These are phyloP conservation scores for Bolborhynchus lineola DNA, from an alignment of 2,113 vertebrate species.

Conservation along the genomic window DNA sequence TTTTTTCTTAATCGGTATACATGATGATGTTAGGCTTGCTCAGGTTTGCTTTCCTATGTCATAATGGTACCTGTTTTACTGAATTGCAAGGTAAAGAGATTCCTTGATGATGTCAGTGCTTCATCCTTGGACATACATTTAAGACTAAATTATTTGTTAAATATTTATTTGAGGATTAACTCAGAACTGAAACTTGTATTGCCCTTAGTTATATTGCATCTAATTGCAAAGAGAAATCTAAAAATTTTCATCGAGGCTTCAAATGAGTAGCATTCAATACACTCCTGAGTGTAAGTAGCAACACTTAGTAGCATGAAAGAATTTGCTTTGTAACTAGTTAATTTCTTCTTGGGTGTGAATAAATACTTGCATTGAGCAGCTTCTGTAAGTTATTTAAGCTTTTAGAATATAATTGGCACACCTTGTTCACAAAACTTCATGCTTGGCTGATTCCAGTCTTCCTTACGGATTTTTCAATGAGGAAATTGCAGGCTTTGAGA, in stretches of 20 bases:
- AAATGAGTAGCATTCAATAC: not conserved
- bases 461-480: not conserved
- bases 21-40: not conserved
- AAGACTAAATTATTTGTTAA: not conserved
- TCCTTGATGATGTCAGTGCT: not conserved
- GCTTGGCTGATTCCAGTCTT: not conserved
- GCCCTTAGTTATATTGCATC: not conserved
- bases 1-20: not conserved
- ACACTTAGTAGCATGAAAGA: not conserved
- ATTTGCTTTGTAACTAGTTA: not conserved
- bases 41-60: not conserved
- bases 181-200: not conserved
- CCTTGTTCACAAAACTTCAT: not conserved
- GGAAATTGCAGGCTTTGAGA: not conserved
- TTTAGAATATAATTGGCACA: not conserved
- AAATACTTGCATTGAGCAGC: not conserved
- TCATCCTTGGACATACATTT: not conserved
- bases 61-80: not conserved
- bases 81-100: not conserved
- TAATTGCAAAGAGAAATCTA: not conserved
- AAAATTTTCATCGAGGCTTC: not conserved
- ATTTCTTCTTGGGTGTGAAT: not conserved
- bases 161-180: not conserved
- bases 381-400: not conserved
- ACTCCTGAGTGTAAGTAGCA: not conserved